Evolutionary conservation across 1,140 invertebrate genomes (phyloP), one percentile per base, ranked within the genome.

Genomic region (Trichoplusia ni): DNA sequence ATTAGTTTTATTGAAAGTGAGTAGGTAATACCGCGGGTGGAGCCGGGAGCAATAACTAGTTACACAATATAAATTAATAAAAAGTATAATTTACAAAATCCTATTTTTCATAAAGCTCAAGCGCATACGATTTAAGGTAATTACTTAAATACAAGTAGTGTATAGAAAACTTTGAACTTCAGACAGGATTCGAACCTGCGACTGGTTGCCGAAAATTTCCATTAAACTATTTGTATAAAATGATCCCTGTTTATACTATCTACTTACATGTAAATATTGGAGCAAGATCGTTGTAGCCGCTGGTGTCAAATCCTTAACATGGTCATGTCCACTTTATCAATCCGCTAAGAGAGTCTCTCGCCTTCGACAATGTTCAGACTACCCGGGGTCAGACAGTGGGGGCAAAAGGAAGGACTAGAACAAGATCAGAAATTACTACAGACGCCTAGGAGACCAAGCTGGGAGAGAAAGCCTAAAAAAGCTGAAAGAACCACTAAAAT

Each of bases 231-330:
- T 16, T 4, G 37, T 44, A 23, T 44, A 44, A 9, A 19, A 9
- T 3, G 29, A 31, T 6, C 3, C n/a, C 14, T 38, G 37, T 38
- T 0, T 31, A 11, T 21, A 16, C 0, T 25, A 46, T 21, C 25
- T 49, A 78, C 84, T 84, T 69, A 87, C 84, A 79, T 81, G 68
- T 60, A 71, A 27, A 73, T 77, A 40, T 46, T 75, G 68, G 54
- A 60, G 64, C 49, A 67, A 81, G 72, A 79, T 71, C 19, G 65
- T 67, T 66, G 69, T 64, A 64, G 77, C 69, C 58, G 65, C 56
- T 51, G 64, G 60, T 75, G 81, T 88, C 83, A 88, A 80, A 84
- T 84, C 83, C 85, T 79, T 73, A 75, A 69, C 69, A 79, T 81
- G 75, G 82, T 85, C 72, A 80, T 82, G 76, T 80, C 75, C 75